phyloP scores from a whole-genome alignment of 1,140 invertebrate species.

The Aphelinus atriplicis region DNA sequence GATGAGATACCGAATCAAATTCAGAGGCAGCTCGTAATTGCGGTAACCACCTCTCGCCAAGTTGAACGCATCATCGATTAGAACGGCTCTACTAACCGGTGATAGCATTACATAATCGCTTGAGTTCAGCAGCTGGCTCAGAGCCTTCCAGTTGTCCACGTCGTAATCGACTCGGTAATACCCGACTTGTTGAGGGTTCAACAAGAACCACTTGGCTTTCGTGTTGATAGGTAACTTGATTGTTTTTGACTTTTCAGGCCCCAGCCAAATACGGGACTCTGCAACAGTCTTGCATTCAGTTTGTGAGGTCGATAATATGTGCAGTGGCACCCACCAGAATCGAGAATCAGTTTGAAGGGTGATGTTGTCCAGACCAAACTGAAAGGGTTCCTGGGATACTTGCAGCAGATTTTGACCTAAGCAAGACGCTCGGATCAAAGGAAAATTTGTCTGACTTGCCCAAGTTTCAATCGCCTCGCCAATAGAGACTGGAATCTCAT shows the following conservation, averaged over 20 bases:
- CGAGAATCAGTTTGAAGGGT: background rate
- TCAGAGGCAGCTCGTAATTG: constrained; percentile 64
- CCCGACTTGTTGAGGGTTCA: constrained; percentile 62
- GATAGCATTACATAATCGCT: constrained; percentile 56
- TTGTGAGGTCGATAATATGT: background rate
- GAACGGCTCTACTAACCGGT: constrained; percentile 68
- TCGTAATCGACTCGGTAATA: constrained; percentile 72
- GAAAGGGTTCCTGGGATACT: constrained; percentile 15
- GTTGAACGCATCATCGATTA: constrained; percentile 72
- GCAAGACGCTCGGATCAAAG: constrained; percentile 65
- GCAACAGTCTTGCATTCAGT: background rate
- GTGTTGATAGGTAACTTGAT: background rate
- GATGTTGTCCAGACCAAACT: background rate
- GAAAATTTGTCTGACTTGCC: constrained; percentile 76
- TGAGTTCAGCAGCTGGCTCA: constrained; percentile 56
- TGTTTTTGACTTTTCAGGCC: background rate
- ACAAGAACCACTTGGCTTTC: constrained; percentile 62
- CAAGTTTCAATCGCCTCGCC: constrained; percentile 67
- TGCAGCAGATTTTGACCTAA: background rate
- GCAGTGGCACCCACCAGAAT: constrained; percentile 27
- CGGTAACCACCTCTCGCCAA: constrained; percentile 62
- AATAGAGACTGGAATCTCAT: background rate
- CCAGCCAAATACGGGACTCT: background rate
- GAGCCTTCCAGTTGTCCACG: constrained; percentile 62
- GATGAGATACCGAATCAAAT: constrained; percentile 65